phyloP scores from a whole-genome alignment of 1,140 invertebrate species.

The Acromyrmex echinatior region DNA sequence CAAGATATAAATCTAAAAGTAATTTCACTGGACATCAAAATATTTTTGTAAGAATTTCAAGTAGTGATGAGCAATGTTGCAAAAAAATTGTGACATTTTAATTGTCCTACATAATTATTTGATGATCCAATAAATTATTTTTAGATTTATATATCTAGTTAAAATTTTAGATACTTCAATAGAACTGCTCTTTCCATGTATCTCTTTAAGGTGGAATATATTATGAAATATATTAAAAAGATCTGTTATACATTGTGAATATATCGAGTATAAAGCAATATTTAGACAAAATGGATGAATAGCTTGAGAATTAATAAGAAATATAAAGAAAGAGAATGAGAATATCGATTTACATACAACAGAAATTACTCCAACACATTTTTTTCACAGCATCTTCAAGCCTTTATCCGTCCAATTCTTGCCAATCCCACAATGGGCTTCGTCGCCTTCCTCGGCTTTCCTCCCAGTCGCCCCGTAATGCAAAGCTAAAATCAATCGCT shows the following conservation, averaged over 20 bases:
- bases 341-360: not conserved
- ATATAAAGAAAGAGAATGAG: not conserved
- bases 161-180: no score
- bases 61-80: no score
- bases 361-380: slow-evolving; percentile 3
- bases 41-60: no score
- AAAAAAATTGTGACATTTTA: no score
- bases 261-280: not conserved
- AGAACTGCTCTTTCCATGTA: no score
- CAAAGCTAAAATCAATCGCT: slow-evolving; percentile 73
- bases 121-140: no score
- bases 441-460: slow-evolving; percentile 22
- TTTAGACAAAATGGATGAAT: not conserved
- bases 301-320: not conserved
- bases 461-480: slow-evolving; percentile 41
- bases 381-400: not conserved
- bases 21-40: no score
- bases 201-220: not conserved
- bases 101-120: no score
- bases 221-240: not conserved
- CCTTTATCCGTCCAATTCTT: slow-evolving; percentile 21
- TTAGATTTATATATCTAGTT: no score
- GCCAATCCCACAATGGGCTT: slow-evolving; percentile 41
- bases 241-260: no score
- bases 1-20: no score